Conservation (phyloP, 2,113 vertebrate genomes). For the Lanius ludovicianus region DNA sequence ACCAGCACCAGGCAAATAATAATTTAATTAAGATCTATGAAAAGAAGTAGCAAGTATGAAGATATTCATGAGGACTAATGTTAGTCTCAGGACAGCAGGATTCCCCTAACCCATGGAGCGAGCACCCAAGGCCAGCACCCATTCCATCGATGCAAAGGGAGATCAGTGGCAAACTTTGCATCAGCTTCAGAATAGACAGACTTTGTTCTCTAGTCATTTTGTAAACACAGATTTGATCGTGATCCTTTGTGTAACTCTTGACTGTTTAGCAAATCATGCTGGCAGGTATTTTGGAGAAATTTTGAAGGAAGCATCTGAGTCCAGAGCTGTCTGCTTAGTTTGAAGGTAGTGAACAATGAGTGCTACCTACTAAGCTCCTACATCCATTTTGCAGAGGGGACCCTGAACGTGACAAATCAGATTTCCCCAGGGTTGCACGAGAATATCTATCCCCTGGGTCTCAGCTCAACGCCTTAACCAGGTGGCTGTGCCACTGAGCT, state of each 20-base stretch:
- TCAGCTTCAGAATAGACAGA: neutral
- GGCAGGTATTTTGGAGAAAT: neutral
- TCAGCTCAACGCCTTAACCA: neutral
- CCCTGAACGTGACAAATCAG: neutral
- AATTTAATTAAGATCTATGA: neutral
- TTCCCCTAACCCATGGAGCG: neutral
- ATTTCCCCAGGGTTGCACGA: neutral
- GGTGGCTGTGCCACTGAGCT: neutral
- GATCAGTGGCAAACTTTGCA: neutral
- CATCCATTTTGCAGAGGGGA: neutral
- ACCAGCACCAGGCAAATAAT: slow-evolving; percentile 15
- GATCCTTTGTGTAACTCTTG: neutral
- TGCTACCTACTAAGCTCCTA: neutral
- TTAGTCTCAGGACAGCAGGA: neutral
- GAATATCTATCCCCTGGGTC: neutral
- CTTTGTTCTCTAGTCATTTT: neutral
- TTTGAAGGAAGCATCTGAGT: neutral
- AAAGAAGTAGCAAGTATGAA: neutral
- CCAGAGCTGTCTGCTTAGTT: neutral
- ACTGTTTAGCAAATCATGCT: neutral
- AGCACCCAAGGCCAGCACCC: neutral
- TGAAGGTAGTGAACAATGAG: neutral
- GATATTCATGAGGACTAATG: neutral
- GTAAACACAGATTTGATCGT: neutral
- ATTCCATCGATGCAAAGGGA: neutral